Base-by-base conservation (phyloP, 2,888 invertebrate genomes). In the Eilema caniola region DNA sequence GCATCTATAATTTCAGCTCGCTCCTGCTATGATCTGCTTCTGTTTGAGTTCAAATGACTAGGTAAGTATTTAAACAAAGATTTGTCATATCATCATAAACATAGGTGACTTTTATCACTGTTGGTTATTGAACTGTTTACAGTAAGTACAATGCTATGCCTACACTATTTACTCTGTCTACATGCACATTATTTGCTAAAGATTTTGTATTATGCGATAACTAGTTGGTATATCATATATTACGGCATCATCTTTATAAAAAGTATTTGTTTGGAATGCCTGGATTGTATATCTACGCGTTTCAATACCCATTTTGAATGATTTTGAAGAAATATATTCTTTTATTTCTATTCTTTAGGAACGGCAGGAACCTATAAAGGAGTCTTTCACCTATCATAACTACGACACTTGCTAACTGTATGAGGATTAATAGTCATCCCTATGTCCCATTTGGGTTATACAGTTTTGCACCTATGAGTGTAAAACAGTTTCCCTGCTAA, bases 81-180 rank as follows among this genome's bases (percentile, higher is more conserved):
- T 16, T 24, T 25, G 14, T 16, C 16, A 12, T 56, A 24, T 24
- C 25, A 31, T 67, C 31, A 37, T n/a, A 61, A n/a, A 63, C 41
- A 47, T 25, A 63, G 57, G 16, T 57, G 57, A 57, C 56, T 57
- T n/a, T n/a, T 63, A 69, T 67, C 59, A 61, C 3, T 71, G 53
- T 53, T 53, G 53, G 61, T 61, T 71, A 67, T 71, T 71, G 72
- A 66, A 72, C 63, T 61, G 69, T 72, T 69, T 72, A 53, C 65
- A n/a, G 53, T n/a, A 28, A 28, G 2, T 28, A 53, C 53, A 53
- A 53, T 41, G 16, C 16, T 10, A 31, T 59, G 24, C 1, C 60
- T 63, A 28, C 31, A 41, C 12, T 67, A 59, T 71, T 71, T 71
- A n/a, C 53, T 53, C 70, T 59, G 70, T 63, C 67, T 67, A 47